Evolutionary conservation across 2,888 invertebrate genomes (phyloP).

Genomic region (Drosophila mimica): DNA sequence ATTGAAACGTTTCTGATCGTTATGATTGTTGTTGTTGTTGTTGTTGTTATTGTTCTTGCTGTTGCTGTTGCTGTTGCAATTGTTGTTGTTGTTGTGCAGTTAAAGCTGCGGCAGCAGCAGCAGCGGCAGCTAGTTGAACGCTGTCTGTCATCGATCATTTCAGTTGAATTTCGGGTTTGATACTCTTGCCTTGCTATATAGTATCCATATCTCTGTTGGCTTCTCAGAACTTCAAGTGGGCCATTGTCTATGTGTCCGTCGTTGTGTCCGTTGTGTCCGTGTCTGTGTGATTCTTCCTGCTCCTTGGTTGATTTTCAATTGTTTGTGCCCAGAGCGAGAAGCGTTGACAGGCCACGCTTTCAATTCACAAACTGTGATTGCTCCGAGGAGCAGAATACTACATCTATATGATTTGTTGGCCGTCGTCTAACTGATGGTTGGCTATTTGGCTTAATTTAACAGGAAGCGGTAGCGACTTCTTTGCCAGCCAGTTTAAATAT

Average conservation of each 20-base stretch:
- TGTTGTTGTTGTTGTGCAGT: slow-evolving; percentile 12
- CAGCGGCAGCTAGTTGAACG: slow-evolving; percentile 20
- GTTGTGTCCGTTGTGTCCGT: background rate
- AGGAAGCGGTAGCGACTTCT: slow-evolving; percentile 1
- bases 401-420: background rate
- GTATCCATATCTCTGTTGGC: slow-evolving; percentile 15
- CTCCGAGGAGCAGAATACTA: background rate
- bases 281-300: slow-evolving; percentile 7
- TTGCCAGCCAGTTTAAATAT: too few species aligned
- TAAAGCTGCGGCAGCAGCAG: slow-evolving; percentile 10
- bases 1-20: slow-evolving; percentile 74
- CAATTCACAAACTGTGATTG: slow-evolving; percentile 38
- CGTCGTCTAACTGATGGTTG: slow-evolving; percentile 5
- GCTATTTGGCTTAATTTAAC: background rate
- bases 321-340: slow-evolving; percentile 43
- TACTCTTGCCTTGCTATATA: background rate
- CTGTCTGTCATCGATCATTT: slow-evolving; percentile 53
- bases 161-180: slow-evolving; percentile 44
- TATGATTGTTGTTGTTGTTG: slow-evolving; percentile 25
- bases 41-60: background rate
- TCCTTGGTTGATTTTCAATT: slow-evolving; percentile 61
- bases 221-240: slow-evolving; percentile 59
- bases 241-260: slow-evolving; percentile 45
- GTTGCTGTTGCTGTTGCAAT: slow-evolving; percentile 7
- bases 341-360: slow-evolving; percentile 46